A percentile compares a stretch with the other conserved stretches of the same genome.
Conservation (phyloP, 2,797 vertebrate species). For the Euthynnus affinis region DNA sequence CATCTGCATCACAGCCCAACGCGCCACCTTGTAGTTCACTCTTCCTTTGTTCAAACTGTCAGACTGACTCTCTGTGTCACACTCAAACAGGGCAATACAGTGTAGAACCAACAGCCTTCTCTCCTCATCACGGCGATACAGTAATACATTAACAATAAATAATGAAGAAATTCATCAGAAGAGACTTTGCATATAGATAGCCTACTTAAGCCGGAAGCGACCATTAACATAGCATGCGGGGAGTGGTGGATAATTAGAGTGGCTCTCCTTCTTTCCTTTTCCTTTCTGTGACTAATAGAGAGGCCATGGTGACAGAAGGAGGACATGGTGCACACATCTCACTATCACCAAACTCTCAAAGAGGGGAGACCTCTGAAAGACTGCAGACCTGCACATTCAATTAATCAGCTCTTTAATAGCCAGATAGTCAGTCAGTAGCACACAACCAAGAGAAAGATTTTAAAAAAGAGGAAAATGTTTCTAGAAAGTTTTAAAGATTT, state of each 20-base stretch:
- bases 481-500: slow-evolving; percentile 10
- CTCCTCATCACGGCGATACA: slow-evolving; percentile 75
- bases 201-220: slow-evolving; percentile 85
- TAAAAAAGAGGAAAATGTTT: background rate
- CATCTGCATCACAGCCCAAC: background rate
- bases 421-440: background rate
- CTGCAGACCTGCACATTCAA: slow-evolving; percentile 12
- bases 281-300: slow-evolving; percentile 75
- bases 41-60: slow-evolving; percentile 29
- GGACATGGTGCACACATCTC: slow-evolving; percentile 43
- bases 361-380: slow-evolving; percentile 18
- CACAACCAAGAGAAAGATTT: background rate
- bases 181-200: slow-evolving; percentile 91
- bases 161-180: slow-evolving; percentile 89
- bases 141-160: slow-evolving; percentile 89
- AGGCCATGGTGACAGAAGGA: slow-evolving; percentile 67
- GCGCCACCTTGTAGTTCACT: slow-evolving; percentile 1
- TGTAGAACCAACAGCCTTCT: slow-evolving; percentile 72
- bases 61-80: slow-evolving; percentile 18
- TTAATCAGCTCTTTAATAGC: background rate
- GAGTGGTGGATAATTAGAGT: slow-evolving; percentile 83
- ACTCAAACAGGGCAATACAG: slow-evolving; percentile 39
- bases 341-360: slow-evolving; percentile 35
- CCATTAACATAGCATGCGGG: slow-evolving; percentile 86
- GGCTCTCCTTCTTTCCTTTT: slow-evolving; percentile 70